A percentile compares a stretch with the other conserved stretches of the same genome.
Evolutionary conservation across 2,888 invertebrate genomes (phyloP).

Genomic region (Thereva nobilitata): DNA sequence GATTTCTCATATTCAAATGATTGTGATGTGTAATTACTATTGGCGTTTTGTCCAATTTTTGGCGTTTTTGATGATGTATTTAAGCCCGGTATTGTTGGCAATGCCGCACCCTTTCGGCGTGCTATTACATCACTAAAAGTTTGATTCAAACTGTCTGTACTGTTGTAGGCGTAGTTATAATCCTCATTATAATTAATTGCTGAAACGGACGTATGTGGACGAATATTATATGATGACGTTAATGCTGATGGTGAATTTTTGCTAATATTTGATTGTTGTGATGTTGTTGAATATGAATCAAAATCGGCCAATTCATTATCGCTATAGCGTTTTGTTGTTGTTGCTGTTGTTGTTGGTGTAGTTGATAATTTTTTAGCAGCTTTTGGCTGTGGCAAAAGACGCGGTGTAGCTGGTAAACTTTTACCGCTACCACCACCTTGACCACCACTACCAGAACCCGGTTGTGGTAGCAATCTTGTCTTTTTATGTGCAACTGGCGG

Average conservation of each 20-base stretch:
- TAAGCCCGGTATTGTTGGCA: slow-evolving; percentile 42
- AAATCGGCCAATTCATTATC: slow-evolving; percentile 17
- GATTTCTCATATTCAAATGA: slow-evolving; percentile 30
- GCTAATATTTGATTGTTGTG: slow-evolving; percentile 25
- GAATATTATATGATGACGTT: slow-evolving; percentile 46
- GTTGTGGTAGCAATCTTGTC: slow-evolving; percentile 47
- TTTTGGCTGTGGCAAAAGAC: slow-evolving; percentile 41
- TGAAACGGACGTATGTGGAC: slow-evolving; percentile 52
- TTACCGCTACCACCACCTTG: not conserved
- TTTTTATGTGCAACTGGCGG: slow-evolving; percentile 44
- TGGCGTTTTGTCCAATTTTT: slow-evolving; percentile 15
- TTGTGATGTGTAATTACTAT: slow-evolving; percentile 24
- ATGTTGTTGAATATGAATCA: slow-evolving; percentile 18
- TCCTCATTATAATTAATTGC: slow-evolving; percentile 66
- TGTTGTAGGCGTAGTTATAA: slow-evolving; percentile 72
- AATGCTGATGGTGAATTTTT: slow-evolving; percentile 45
- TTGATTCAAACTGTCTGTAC: slow-evolving; percentile 63
- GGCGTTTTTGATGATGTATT: slow-evolving; percentile 17
- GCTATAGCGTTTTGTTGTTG: slow-evolving; percentile 24
- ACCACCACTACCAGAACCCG: slow-evolving; percentile 40
- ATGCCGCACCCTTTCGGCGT: slow-evolving; percentile 40
- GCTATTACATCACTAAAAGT: slow-evolving; percentile 40
- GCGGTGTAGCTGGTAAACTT: slow-evolving; percentile 33
- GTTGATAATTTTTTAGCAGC: slow-evolving; percentile 36
- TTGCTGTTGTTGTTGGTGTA: slow-evolving; percentile 33